Percentiles rank a stretch among this genome's conserved stretches.
Evolutionary conservation across 64 coral and sea anemone genomes (phyloP).

Genomic region (Actinia tenebrosa): DNA sequence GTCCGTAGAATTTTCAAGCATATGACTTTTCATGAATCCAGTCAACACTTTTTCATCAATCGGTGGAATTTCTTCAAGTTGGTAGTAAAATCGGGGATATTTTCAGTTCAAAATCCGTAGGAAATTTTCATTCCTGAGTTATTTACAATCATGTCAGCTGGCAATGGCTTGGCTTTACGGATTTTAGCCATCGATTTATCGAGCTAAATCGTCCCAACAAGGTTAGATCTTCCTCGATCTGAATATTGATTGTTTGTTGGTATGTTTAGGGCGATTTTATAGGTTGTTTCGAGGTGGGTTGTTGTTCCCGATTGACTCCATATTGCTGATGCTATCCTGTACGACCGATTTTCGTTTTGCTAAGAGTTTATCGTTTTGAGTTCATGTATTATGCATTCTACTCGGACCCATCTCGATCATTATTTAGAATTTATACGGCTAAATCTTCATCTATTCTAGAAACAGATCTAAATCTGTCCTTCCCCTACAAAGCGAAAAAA

Average conservation of each 20-base stretch:
- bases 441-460: conserved; percentile 12
- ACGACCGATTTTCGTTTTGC: conserved; percentile 22
- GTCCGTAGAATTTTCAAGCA: conserved; percentile 7
- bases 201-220: background rate
- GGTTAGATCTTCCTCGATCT: background rate
- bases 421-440: conserved; percentile 9
- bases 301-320: background rate
- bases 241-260: background rate
- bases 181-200: conserved; percentile 10
- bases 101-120: background rate
- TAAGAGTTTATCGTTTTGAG: conserved; percentile 21
- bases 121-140: background rate
- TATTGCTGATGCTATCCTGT: background rate
- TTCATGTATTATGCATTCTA: conserved; percentile 31
- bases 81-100: background rate
- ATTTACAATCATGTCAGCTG: conserved; percentile 28
- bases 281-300: background rate
- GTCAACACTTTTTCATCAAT: background rate
- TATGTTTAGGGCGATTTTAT: background rate
- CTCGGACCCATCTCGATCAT: background rate
- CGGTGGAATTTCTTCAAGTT: background rate
- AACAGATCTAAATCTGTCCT: conserved; percentile 5
- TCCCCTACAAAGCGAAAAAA: conserved; percentile 6
- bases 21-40: background rate
- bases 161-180: background rate